A percentile compares a stretch with the other conserved stretches of the same genome.
These are phyloP conservation scores for Jordanella pulchra DNA, from an alignment of 2,797 vertebrate species.

Conservation along the genomic window DNA sequence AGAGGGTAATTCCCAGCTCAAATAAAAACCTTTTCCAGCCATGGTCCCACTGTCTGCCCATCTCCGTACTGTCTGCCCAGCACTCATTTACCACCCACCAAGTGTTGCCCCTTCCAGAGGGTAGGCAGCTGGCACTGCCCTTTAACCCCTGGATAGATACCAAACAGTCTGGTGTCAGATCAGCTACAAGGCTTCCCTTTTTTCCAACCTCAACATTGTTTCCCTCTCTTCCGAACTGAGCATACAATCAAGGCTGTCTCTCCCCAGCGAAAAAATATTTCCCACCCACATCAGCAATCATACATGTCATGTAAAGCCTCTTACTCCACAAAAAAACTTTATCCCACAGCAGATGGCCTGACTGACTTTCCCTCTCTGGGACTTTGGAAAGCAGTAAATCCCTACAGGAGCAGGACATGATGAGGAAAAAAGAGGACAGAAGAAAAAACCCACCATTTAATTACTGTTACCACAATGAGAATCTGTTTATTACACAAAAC, in stretches of 20 bases:
- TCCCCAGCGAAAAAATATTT: conserved; percentile 21
- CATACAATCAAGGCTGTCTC: conserved; percentile 51
- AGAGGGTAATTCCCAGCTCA: conserved; percentile 21
- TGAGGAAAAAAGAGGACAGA: background rate
- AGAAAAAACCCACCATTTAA: background rate
- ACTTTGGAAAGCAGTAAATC: conserved; percentile 7
- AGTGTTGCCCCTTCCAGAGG: conserved; percentile 43
- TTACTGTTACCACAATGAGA: background rate
- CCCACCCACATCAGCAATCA: conserved; percentile 50
- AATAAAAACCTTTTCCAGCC: conserved; percentile 33
- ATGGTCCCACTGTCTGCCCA: conserved; percentile 18
- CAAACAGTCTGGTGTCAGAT: conserved; percentile 49
- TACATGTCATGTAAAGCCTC: conserved; percentile 44
- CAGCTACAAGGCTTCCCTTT: conserved; percentile 66
- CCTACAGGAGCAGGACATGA: conserved; percentile 1
- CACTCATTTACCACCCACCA: conserved; percentile 35
- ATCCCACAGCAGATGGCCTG: conserved; percentile 31
- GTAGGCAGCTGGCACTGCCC: conserved; percentile 39
- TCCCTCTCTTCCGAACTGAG: conserved; percentile 49
- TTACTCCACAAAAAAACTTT: background rate
- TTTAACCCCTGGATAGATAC: conserved; percentile 49
- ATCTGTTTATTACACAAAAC: background rate
- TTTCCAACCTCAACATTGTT: conserved; percentile 32
- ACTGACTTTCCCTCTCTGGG: conserved; percentile 51
- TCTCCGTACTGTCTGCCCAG: conserved; percentile 13